These are phyloP conservation scores for Sternotherus odoratus DNA, from an alignment of 2,797 vertebrate genomes.

Conservation along the genomic window DNA sequence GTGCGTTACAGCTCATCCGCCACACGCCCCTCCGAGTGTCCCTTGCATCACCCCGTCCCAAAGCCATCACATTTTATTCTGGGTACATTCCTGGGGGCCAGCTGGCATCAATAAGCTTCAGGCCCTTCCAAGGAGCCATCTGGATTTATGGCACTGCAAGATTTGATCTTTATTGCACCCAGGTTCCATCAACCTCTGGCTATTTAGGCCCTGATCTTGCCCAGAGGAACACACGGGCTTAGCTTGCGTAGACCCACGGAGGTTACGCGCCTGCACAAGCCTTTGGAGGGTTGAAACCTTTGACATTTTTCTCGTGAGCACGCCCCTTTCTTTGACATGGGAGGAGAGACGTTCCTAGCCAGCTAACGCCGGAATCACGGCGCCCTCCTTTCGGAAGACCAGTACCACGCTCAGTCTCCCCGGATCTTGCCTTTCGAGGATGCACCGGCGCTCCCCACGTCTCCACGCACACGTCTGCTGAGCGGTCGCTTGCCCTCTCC, in stretches of 20 bases:
- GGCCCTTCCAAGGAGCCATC: background rate
- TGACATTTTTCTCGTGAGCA: background rate
- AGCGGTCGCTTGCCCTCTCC: background rate
- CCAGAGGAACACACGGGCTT: background rate
- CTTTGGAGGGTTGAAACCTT: background rate
- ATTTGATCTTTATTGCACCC: background rate
- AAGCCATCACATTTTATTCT: background rate
- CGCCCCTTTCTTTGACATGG: accelerated
- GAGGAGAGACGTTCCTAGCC: constrained; percentile 35
- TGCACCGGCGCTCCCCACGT: accelerated
- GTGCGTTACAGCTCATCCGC: background rate
- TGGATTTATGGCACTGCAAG: background rate
- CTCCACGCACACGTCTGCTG: background rate
- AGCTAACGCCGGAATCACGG: constrained; percentile 10
- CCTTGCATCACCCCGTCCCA: background rate
- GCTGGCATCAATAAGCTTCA: background rate
- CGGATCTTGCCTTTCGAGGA: background rate
- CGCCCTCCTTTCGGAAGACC: constrained; percentile 2
- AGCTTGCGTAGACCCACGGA: background rate
- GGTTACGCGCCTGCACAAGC: background rate
- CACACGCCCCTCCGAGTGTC: background rate
- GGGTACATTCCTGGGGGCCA: background rate
- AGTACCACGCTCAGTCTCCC: background rate
- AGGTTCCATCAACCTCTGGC: background rate
- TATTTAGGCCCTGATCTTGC: background rate